These are phyloP conservation scores for Calliphora vomitoria DNA, from an alignment of 2,888 invertebrate species.

Conservation along the genomic window DNA sequence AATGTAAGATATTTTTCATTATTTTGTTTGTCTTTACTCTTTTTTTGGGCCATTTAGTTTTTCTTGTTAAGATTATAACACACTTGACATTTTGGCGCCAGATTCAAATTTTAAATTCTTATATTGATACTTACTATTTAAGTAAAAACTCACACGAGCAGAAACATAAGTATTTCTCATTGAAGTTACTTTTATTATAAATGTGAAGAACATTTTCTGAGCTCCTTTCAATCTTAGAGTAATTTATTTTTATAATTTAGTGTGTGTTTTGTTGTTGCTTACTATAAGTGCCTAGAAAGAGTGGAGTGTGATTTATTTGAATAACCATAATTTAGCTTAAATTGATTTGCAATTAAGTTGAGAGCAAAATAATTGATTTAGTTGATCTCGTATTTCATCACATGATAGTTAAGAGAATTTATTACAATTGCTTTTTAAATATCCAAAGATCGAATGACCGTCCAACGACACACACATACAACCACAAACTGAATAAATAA, in stretches of 20 bases:
- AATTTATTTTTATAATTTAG: not conserved
- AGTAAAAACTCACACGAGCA: not conserved
- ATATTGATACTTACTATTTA: not conserved
- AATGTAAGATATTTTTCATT: conserved; percentile 43
- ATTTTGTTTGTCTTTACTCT: conserved; percentile 16
- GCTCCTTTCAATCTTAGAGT: not conserved
- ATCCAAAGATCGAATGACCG: not conserved
- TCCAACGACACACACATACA: not conserved
- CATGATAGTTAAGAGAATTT: conserved; percentile 6
- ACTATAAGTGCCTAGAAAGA: not conserved
- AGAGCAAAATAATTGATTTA: conserved; percentile 27
- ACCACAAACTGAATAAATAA: not conserved
- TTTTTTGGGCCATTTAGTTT: conserved; percentile 65
- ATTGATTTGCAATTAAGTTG: conserved; percentile 37
- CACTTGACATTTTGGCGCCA: conserved; percentile 71
- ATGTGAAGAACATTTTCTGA: conserved; percentile 21
- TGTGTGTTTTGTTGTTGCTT: not conserved
- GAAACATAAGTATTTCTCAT: not conserved
- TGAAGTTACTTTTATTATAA: not conserved
- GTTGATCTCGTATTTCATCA: conserved; percentile 16
- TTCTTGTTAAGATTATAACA: conserved; percentile 64
- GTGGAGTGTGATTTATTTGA: not conserved
- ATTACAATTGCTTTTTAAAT: conserved; percentile 30
- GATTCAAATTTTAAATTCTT: conserved; percentile 26
- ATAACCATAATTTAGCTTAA: conserved; percentile 30